These are phyloP conservation scores for Achatina immaculata DNA, from an alignment of 1,140 invertebrate species.

Conservation along the genomic window DNA sequence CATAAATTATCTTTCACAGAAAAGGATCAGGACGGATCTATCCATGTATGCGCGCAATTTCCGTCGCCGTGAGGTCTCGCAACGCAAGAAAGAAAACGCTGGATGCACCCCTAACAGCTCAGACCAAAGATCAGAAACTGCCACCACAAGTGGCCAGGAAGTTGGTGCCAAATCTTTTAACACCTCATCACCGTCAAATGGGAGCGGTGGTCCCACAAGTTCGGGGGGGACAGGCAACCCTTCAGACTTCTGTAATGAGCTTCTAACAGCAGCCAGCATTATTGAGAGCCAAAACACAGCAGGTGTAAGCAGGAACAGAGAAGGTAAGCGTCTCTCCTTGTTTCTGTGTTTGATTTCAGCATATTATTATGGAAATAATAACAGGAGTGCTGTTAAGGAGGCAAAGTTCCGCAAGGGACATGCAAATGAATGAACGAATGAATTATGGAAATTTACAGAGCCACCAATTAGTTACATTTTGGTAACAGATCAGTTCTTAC, in stretches of 20 bases:
- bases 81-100: slow-evolving; percentile 30
- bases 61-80: slow-evolving; percentile 38
- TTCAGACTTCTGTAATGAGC: slow-evolving; percentile 42
- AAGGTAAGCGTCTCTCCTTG: neutral
- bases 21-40: slow-evolving; percentile 42
- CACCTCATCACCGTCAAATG: neutral
- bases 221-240: neutral
- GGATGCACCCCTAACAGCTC: neutral
- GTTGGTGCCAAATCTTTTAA: neutral
- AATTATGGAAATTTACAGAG: too few relatives aligned
- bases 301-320: neutral
- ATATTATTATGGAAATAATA: too few relatives aligned
- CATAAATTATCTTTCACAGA: slow-evolving; percentile 27
- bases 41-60: slow-evolving; percentile 47
- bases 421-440: too few relatives aligned
- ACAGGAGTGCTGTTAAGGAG: too few relatives aligned
- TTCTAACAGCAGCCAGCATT: slow-evolving; percentile 44
- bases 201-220: neutral
- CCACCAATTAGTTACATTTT: too few relatives aligned
- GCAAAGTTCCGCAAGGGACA: too few relatives aligned
- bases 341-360: too few relatives aligned
- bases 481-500: too few relatives aligned
- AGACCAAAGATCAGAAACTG: slow-evolving; percentile 6
- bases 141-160: neutral
- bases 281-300: slow-evolving; percentile 42